These are phyloP conservation scores for Platycnemis pennipes DNA, from an alignment of 2,888 invertebrate genomes.

Conservation along the genomic window DNA sequence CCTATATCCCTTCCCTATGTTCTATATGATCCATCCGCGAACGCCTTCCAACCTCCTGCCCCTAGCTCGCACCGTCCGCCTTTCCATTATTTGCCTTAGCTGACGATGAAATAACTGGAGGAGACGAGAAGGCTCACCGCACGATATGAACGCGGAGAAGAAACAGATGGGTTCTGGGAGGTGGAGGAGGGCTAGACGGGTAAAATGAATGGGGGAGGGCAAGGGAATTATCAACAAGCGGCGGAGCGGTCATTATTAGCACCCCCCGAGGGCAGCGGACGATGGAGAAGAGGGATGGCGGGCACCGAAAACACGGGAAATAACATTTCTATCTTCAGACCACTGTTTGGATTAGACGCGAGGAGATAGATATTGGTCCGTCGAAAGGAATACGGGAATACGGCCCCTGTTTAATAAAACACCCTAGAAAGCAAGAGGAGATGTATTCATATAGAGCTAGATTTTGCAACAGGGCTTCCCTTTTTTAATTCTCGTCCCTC, in stretches of 20 bases:
- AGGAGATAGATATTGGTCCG: conserved; percentile 32
- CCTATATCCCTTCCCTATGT: not conserved
- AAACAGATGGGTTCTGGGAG: not conserved
- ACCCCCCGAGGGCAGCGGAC: not conserved
- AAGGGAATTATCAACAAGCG: not conserved
- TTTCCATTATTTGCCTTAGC: not conserved
- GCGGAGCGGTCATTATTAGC: not conserved
- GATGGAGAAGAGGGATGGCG: not conserved
- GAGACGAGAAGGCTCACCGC: not conserved
- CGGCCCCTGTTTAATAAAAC: conserved; percentile 4
- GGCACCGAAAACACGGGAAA: conserved; percentile 8
- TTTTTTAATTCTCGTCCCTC: not conserved
- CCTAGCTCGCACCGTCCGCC: not conserved
- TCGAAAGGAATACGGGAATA: not conserved
- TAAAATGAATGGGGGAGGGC: not conserved
- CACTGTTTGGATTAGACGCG: not conserved
- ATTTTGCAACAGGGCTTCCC: not conserved
- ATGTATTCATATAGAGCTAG: not conserved
- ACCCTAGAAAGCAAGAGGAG: not conserved
- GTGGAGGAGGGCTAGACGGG: not conserved
- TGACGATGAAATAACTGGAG: not conserved
- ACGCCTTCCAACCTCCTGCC: not conserved
- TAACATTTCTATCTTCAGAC: not conserved
- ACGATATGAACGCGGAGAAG: not conserved
- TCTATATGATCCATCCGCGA: no score